Evolutionary conservation across 2,888 invertebrate species (phyloP), one percentile per base, ranked within the genome.

Genomic region (Papilio protenor): DNA sequence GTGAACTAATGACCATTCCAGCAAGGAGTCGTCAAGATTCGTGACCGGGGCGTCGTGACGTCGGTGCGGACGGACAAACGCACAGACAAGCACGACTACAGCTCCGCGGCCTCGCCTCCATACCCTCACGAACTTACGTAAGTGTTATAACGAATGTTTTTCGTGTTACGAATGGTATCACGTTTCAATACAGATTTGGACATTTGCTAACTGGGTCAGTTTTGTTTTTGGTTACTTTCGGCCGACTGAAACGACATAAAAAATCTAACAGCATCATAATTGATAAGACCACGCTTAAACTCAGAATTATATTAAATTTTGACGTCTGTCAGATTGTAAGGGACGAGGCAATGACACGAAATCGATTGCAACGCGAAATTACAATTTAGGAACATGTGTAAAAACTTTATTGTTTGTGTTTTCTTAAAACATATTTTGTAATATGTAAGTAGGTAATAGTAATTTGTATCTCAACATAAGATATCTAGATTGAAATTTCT

Each of bases 31-130:
- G 79, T 73, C 79, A 59, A 6, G 80, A 70, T 47, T 79, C 86
- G 85, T 85, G 86, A 85, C 81, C 83, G 66, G 64, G 23, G 71
- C 71, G 75, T 84, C 85, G 85, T 85, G 85, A 85, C 83, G 84
- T 82, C 83, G 84, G 83, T 80, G 77, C 80, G 79, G 49, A 81
- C 83, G 59, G 76, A 85, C 84, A 81, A 75, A 81, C 83, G 76
- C 75, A 81, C 75, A 23, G 18, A 78, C 84, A 80, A 77, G 77
- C 85, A 86, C 83, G 84, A 85, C 81, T 79, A 81, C 82, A 81
- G 80, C 81, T 79, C 76, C 77, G 80, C 79, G 73, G 78, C 76
- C 79, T 79, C 77, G 52, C 75, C 40, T 27, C 72, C 74, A 73
- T 77, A 57, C 75, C 75, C 79, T 81, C 84, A 84, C 83, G 84